A percentile compares a stretch with the other conserved stretches of the same genome.
Evolutionary conservation across 2,888 invertebrate species (phyloP).

Genomic region (Sinohyriopsis cumingii): DNA sequence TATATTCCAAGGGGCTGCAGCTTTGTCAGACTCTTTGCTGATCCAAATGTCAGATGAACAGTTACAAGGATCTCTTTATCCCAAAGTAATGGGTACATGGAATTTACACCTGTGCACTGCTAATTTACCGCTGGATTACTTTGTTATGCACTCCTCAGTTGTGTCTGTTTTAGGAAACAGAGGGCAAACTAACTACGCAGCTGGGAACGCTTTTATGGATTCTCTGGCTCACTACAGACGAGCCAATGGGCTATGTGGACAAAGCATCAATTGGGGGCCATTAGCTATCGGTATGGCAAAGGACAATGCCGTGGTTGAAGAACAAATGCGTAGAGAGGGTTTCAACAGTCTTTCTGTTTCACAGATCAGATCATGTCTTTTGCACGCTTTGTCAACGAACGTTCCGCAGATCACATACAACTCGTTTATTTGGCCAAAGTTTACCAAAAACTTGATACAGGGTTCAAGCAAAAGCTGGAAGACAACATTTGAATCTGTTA

Average conservation of each 20-base stretch:
- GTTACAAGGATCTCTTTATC: constrained; percentile 32
- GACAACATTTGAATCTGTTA: too few species aligned
- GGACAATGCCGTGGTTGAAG: constrained; percentile 16
- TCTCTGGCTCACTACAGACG: constrained; percentile 46
- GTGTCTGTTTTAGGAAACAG: constrained; percentile 49
- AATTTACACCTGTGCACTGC: constrained; percentile 49
- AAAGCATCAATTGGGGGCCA: constrained; percentile 57
- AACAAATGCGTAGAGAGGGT: constrained; percentile 16
- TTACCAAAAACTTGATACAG: too few species aligned
- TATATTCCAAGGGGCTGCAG: constrained; percentile 52
- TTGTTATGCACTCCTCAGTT: constrained; percentile 55
- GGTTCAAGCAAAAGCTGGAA: too few species aligned
- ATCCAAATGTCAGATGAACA: constrained; percentile 30
- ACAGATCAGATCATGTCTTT: constrained; percentile 25
- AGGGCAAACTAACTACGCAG: constrained; percentile 56
- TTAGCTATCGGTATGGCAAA: constrained; percentile 45
- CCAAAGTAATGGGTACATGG: constrained; percentile 53
- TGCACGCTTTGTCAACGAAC: constrained; percentile 30
- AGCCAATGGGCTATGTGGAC: constrained; percentile 32
- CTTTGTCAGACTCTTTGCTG: constrained; percentile 37
- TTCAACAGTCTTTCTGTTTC: constrained; percentile 6
- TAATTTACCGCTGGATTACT: constrained; percentile 43
- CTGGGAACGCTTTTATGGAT: constrained; percentile 56
- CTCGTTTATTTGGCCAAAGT: constrained; percentile 19
- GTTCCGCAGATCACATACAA: constrained; percentile 27